A percentile compares a stretch with the other conserved stretches of the same genome.
Conservation (phyloP, 2,113 vertebrate genomes). For the Pachypanchax playfairii region DNA sequence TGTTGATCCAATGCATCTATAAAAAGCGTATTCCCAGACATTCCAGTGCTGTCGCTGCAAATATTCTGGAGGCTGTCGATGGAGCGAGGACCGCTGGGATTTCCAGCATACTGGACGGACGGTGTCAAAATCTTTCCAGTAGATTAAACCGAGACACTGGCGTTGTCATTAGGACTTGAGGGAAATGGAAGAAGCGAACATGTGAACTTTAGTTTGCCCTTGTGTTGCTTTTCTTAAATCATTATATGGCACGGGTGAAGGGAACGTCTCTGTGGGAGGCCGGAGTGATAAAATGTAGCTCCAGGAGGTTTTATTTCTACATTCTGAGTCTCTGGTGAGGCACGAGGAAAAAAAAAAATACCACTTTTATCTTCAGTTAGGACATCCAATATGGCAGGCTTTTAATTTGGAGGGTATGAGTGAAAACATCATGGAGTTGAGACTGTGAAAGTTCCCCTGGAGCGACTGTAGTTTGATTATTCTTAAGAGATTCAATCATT, state of each 20-base stretch:
- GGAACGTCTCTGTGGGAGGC: neutral
- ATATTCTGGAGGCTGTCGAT: constrained; percentile 51
- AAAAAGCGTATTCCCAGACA: constrained; percentile 75
- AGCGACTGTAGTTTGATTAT: too few relatives aligned
- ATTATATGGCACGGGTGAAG: constrained; percentile 1
- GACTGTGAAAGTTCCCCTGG: too few relatives aligned
- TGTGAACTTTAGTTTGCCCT: constrained; percentile 3
- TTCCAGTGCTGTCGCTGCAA: constrained; percentile 63
- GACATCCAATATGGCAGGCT: neutral
- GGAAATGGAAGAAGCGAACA: constrained; percentile 27
- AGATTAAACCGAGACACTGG: constrained; percentile 24
- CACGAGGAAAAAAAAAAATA: neutral
- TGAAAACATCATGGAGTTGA: too few relatives aligned
- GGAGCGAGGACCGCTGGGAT: constrained; percentile 40
- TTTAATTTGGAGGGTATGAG: too few relatives aligned
- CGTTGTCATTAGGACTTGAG: constrained; percentile 33
- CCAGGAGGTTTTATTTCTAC: constrained; percentile 5
- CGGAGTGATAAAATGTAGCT: constrained; percentile 2
- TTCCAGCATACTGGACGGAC: constrained; percentile 20
- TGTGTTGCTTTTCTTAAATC: constrained; percentile 1
- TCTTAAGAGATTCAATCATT: too few relatives aligned
- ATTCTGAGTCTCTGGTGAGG: neutral
- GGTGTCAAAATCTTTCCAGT: constrained; percentile 38
- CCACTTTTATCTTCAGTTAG: neutral
- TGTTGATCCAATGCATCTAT: constrained; percentile 64